Base-by-base conservation (phyloP, 35 echinoderm and acorn worm species). In the Patiria miniata region DNA sequence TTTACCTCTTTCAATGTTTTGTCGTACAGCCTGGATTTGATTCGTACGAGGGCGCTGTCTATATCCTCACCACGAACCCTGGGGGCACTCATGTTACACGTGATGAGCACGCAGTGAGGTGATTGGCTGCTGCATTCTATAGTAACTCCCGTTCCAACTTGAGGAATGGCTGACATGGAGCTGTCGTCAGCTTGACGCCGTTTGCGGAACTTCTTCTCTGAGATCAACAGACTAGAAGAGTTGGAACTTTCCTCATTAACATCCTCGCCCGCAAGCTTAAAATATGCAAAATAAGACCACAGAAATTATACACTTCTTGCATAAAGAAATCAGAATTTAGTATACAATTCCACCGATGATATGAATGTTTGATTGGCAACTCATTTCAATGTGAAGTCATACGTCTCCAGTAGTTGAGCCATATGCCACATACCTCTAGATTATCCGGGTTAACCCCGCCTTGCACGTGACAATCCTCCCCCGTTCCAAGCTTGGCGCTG, bases 381-480 rank as follows among this genome's bases (percentile, higher is more conserved):
- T n/a, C n/a, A n/a, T n/a, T n/a, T n/a, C n/a, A n/a, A n/a, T n/a
- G n/a, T n/a, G n/a, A n/a, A n/a, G n/a, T n/a, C n/a, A n/a, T n/a
- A n/a, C n/a, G n/a, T n/a, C n/a, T n/a, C n/a, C n/a, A n/a, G n/a
- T n/a, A n/a, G n/a, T n/a, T n/a, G n/a, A n/a, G n/a, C n/a, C n/a
- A n/a, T n/a, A n/a, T n/a, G n/a, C n/a, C 7, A 85, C 83, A 65
- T 32, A 86, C 83, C 19, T 33, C 61, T 0, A 86, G 36, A 18
- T n/a, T 57, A 17, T 86, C 83, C n/a, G 83, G 83, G 39, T 86
- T 86, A 54, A 37, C 58, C 12, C 39, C 29, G 33, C 83, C 83
- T 40, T 86, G 54, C 69, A 86, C 42, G 3, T 54, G 33, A 39
- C 83, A 86, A 65, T 30, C 83, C 39, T 86, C 83, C 0, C 83